Evolutionary conservation across 2,797 vertebrate genomes (phyloP), one percentile per base, ranked within the genome.

Genomic region (Pteronotus mesoamericanus): DNA sequence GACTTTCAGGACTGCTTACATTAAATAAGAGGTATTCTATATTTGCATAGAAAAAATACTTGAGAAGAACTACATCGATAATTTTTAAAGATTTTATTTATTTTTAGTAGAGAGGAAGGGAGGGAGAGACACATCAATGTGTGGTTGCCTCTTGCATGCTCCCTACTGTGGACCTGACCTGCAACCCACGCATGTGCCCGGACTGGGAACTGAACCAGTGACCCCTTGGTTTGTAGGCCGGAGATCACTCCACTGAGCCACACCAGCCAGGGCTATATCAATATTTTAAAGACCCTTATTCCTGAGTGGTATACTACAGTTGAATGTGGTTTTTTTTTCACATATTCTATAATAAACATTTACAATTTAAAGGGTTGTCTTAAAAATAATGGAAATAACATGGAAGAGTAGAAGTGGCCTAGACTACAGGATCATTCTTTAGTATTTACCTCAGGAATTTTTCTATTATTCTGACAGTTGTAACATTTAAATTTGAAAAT

Each of bases 401-500:
- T 55, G 34, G 42, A 86, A 61, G 42, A 82, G 24, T 86, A 80
- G 91, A 96, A 44, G n/a, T 92, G 84, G 37, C n/a, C 79, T 71
- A 42, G 29, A 69, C 44, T 37, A 59, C 8, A 92, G 29, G 24
- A 42, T 42, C 80, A 93, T 96, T 97, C 11, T 87, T 89, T 57
- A 95, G 44, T 48, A 94, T 84, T 85, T 82, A 64, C 26, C 22
- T 74, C 53, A 72, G 85, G 34, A 93, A 74, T 82, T 34, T 75
- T 91, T 94, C 37, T 94, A 57, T 86, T 92, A 71, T 96, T 94
- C 26, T 90, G 72, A 74, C 53, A 92, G 44, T 88, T 90, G 37
- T 77, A 95, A 82, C 61, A 78, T 89, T 95, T 94, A 92, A 86
- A 80, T 75, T 91, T 82, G 53, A 95, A 96, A 94, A 93, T 86